Conservation (phyloP, 2,888 invertebrate genomes). For the Synergus laeviventris region DNA sequence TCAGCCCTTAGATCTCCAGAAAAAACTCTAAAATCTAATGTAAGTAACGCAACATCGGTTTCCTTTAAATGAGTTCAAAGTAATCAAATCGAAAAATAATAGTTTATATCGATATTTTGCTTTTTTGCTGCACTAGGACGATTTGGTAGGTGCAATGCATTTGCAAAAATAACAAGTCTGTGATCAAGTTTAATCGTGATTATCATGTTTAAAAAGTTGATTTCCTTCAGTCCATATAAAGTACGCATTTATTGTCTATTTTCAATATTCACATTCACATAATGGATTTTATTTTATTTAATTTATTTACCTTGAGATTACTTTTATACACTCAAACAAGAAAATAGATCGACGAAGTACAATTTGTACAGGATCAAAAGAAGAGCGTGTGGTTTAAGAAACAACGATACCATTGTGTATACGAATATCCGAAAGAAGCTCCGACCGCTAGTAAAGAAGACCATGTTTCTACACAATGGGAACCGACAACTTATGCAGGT, state of each 20-base stretch:
- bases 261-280: background rate
- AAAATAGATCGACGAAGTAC: conserved; percentile 52
- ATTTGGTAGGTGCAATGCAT: conserved; percentile 70
- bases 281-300: too few species aligned
- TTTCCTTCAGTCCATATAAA: background rate
- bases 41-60: conserved; percentile 59
- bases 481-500: conserved; percentile 73
- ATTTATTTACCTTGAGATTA: too few species aligned
- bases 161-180: conserved; percentile 46
- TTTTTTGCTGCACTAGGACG: conserved; percentile 69
- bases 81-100: background rate
- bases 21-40: conserved; percentile 75
- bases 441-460: conserved; percentile 55
- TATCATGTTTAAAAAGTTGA: background rate
- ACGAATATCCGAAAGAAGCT: conserved; percentile 88
- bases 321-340: conserved; percentile 12
- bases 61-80: conserved; percentile 42
- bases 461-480: conserved; percentile 64
- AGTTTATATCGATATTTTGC: conserved; percentile 54
- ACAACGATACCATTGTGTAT: conserved; percentile 89
- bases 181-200: too few species aligned
- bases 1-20: conserved; percentile 83
- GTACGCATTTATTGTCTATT: conserved; percentile 37
- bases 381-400: conserved; percentile 89
- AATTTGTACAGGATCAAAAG: conserved; percentile 79